phyloP scores from a whole-genome alignment of 1,140 invertebrate genomes.

The Cydia splendana region DNA sequence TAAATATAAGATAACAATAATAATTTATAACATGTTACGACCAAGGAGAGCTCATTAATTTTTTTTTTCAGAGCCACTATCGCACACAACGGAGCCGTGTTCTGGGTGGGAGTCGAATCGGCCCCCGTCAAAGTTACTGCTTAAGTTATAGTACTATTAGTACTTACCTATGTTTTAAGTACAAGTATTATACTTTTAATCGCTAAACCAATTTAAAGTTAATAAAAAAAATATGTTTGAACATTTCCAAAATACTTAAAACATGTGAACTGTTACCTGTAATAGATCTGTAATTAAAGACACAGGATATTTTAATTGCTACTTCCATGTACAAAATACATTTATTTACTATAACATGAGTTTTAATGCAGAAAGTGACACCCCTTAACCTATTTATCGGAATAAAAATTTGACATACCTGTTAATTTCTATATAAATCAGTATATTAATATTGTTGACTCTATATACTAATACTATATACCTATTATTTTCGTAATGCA shows the following conservation, averaged over 20 bases:
- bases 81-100: constrained; percentile 69
- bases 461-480: too few relatives aligned
- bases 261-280: not conserved
- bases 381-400: not conserved
- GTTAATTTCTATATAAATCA: too few relatives aligned
- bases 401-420: too few relatives aligned
- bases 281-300: constrained; percentile 1
- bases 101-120: constrained; percentile 76
- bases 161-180: constrained; percentile 33
- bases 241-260: not conserved
- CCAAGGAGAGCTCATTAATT: not conserved
- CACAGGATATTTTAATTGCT: not conserved
- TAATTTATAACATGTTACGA: too few relatives aligned
- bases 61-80: constrained; percentile 72
- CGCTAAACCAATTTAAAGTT: not conserved
- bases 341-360: not conserved
- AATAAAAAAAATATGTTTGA: not conserved
- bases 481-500: too few relatives aligned
- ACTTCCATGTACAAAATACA: not conserved
- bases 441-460: too few relatives aligned
- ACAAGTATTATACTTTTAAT: not conserved
- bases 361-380: not conserved
- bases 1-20: too few relatives aligned
- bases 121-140: constrained; percentile 62
- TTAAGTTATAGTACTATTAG: constrained; percentile 44